Evolutionary conservation across 2,113 vertebrate species (phyloP).

Genomic region (Irena cyanogastra): DNA sequence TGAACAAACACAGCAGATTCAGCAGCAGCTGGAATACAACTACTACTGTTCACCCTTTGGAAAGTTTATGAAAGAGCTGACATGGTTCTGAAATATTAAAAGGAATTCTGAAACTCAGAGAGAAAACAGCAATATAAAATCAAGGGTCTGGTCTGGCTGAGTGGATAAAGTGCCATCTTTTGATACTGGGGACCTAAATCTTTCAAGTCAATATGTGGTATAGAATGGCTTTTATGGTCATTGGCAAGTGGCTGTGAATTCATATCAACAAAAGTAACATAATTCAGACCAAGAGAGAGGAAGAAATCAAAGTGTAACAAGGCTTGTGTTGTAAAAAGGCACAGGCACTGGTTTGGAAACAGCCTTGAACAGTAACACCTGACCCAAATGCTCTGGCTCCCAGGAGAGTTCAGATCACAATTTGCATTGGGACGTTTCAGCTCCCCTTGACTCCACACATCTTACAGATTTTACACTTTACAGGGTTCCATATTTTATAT

Average conservation of each 20-base stretch:
- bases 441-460: not conserved
- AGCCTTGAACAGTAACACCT: conserved; percentile 11
- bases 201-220: conserved; percentile 50
- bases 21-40: conserved; percentile 65
- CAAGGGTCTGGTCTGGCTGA: conserved; percentile 55
- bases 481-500: not conserved
- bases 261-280: conserved; percentile 46
- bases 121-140: conserved; percentile 61
- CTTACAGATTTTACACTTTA: not conserved
- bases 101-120: conserved; percentile 54
- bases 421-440: not conserved
- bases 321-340: not conserved
- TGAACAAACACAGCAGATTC: conserved; percentile 68
- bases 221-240: conserved; percentile 53
- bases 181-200: conserved; percentile 41
- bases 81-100: conserved; percentile 65
- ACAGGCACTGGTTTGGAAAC: not conserved
- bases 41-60: conserved; percentile 65
- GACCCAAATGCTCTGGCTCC: conserved; percentile 15
- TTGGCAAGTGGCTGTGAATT: conserved; percentile 45
- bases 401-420: conserved; percentile 1
- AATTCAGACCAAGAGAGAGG: conserved; percentile 37
- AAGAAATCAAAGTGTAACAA: conserved; percentile 58
- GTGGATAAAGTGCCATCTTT: conserved; percentile 53
- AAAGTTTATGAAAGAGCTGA: conserved; percentile 62